Evolutionary conservation across 1,140 invertebrate genomes (phyloP).

Genomic region (Apocrypta bakeri): DNA sequence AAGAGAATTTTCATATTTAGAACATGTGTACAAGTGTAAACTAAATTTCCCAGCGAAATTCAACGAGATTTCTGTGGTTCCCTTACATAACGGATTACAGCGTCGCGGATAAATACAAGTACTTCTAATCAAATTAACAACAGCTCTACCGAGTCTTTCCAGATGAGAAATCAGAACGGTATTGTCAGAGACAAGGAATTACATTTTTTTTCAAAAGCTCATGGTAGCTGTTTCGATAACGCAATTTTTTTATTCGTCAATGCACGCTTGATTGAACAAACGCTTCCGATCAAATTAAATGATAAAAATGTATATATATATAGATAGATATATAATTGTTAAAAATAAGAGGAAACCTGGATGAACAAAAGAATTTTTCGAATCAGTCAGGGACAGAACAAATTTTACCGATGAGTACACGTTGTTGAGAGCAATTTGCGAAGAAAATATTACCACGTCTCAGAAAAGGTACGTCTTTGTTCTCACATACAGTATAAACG

Average conservation of each 20-base stretch:
- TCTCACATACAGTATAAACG: not conserved
- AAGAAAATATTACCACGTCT: not conserved
- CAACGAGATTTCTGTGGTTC: constrained; percentile 1
- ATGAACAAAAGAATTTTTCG: no score
- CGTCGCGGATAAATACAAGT: constrained; percentile 17
- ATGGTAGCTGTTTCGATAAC: no score
- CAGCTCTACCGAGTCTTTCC: not conserved
- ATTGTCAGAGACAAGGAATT: not conserved
- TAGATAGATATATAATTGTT: no score
- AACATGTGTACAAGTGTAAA: not conserved
- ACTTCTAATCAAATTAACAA: constrained; percentile 14
- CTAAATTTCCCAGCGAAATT: not conserved
- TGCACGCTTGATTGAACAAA: no score
- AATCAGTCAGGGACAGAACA: no score
- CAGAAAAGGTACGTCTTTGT: not conserved
- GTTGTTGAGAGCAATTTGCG: no score
- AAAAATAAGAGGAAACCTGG: no score
- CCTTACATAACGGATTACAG: not conserved
- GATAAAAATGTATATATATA: no score
- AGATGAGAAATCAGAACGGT: constrained; percentile 8
- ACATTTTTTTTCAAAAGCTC: not conserved
- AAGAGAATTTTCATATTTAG: not conserved
- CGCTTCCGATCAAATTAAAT: no score
- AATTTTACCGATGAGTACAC: no score
- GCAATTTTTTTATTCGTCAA: no score